Base-by-base conservation (phyloP, 2,888 invertebrate genomes). In the Pollenia amentaria region DNA sequence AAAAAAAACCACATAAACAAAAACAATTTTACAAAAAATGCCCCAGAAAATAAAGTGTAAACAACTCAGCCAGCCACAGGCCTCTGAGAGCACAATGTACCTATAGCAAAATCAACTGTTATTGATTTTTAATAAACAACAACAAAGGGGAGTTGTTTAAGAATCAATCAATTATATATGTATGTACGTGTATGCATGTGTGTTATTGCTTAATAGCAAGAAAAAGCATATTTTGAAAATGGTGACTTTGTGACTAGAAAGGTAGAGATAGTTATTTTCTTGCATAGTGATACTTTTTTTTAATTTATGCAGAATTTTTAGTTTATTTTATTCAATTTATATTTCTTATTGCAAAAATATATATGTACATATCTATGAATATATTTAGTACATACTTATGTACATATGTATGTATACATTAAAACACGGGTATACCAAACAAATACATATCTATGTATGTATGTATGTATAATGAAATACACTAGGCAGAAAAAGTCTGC, bases 21-120 rank as follows among this genome's bases (percentile, higher is more conserved):
- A 51, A 81, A 53, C 48, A 57, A 46, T 12, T 42, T 55, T 55
- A 21, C 38, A 69, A 76, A 79, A 64, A 44, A 46, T 86, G 86
- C 76, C 83, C 86, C 86, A 86, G 86, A 86, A 77, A 83, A n/a
- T 70, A 46, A 70, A 76, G 21, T 80, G 86, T 86, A 86, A 86
- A 86, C 85, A 86, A 69, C 42, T 21, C 11, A 62, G 73, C 62
- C 62, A 46, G 44, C 42, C 67, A 67, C 62, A 79, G 46, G 9
- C 65, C 65, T 55, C 64, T 18, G 4, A 55, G 42, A 64, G 48
- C 42, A 53, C 16, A 51, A 48, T 10, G n/a, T 40, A n/a, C 3
- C 11, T 16, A 9, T 42, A 10, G 10, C 8, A 40, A n/a, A 62
- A 40, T 16, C 2, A 62, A 62, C 16, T 10, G n/a, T 40, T 10